Evolutionary conservation across 1,140 invertebrate species (phyloP), one percentile per base, ranked within the genome.

Genomic region (Drosophila sp.): DNA sequence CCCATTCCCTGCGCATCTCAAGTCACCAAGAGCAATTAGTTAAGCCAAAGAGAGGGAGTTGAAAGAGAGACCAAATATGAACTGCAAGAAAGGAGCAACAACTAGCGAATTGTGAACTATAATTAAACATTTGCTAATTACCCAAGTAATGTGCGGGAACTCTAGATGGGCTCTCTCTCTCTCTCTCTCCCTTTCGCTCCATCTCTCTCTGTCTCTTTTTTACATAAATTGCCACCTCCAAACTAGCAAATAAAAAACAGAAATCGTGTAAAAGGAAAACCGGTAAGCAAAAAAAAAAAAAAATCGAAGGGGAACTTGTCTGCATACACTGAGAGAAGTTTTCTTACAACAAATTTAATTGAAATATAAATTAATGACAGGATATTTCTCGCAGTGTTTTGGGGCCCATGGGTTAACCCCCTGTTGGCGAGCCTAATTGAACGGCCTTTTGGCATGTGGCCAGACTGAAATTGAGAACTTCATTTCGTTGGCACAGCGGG

Each of bases 111-210:
- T 84, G 73, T 77, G 71, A 68, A 78, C 74, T 90, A 72, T 89
- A 89, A 89, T 89, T 90, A 85, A 90, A 80, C 77, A 80, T 80
- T 89, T 90, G 77, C 84, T 89, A 89, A 89, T 89, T 84, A 78
- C 77, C 78, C 66, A 62, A 61, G 55, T 71, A 71, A 77, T 74
- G 80, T 79, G 78, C 74, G 64, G 73, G 67, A 60, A 56, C 60
- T 27, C 27, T 29, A 63, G 23, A 38, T 32, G 63, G 61, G 57
- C 3, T 23, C 40, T 44, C 4, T 17, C n/a, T 44, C 41, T 44
- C 17, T 44, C 11, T 50, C 44, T 50, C 25, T 27, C 25, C 2
- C 23, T 27, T 2, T 50, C 6, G 25, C 7, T 50, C 7, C 1
- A 6, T 1, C 2, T 50, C 7, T 3, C 1, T 50, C 44, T 10